Percentiles rank a stretch among this genome's conserved stretches.
Conservation (phyloP, 2,113 vertebrate genomes). For the Tetraodon nigroviridis region DNA sequence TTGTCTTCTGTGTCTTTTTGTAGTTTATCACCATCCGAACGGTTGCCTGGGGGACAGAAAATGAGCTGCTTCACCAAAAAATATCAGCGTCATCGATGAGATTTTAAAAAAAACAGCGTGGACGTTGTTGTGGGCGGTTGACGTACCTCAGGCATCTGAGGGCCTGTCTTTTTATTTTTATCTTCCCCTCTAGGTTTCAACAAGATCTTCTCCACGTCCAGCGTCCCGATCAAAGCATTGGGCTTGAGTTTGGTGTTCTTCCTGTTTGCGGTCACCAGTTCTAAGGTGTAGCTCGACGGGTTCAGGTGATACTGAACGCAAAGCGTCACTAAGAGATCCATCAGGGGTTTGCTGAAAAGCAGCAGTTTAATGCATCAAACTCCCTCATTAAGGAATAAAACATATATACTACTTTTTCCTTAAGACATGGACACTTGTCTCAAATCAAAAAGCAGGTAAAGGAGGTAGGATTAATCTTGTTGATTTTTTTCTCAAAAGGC, state of each 20-base stretch:
- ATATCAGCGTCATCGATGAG: neutral
- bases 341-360: slow-evolving; percentile 87
- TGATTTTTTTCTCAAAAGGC: slow-evolving; percentile 37
- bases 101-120: neutral
- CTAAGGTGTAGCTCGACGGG: slow-evolving; percentile 89
- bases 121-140: neutral
- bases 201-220: slow-evolving; percentile 89
- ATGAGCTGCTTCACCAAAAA: neutral
- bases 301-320: slow-evolving; percentile 94
- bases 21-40: slow-evolving; percentile 95
- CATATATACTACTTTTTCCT: slow-evolving; percentile 17
- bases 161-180: slow-evolving; percentile 81
- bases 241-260: slow-evolving; percentile 90
- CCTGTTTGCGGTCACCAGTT: slow-evolving; percentile 83
- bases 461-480: slow-evolving; percentile 49
- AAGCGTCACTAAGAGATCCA: slow-evolving; percentile 92
- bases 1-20: slow-evolving; percentile 91
- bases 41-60: slow-evolving; percentile 78
- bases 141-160: slow-evolving; percentile 89
- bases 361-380: neutral
- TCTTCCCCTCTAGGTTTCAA: slow-evolving; percentile 88
- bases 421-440: slow-evolving; percentile 29
- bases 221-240: slow-evolving; percentile 85
- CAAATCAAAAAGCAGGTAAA: slow-evolving; percentile 32
- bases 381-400: too few relatives aligned